phyloP scores from a whole-genome alignment of 2,797 vertebrate genomes.

The Cossypha niveicapilla region DNA sequence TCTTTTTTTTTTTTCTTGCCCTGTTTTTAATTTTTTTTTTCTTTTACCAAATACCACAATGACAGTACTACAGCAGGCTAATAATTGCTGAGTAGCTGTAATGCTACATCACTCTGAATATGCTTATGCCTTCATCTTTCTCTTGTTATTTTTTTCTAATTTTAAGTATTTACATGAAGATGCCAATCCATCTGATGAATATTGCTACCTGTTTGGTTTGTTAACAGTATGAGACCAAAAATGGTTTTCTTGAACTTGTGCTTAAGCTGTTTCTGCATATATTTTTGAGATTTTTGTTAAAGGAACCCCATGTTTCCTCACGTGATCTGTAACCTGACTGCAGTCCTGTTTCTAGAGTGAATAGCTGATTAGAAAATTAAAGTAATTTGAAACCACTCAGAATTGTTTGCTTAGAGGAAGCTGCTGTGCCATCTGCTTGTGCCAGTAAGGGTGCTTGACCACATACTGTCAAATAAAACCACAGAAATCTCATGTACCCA shows the following conservation, averaged over 20 bases:
- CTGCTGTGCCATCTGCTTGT: not conserved
- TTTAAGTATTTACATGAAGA: not conserved
- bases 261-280: not conserved
- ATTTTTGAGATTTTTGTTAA: not conserved
- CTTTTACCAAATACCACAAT: not conserved
- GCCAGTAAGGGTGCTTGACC: not conserved
- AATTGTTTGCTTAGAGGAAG: not conserved
- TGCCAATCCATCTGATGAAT: not conserved
- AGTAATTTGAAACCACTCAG: not conserved
- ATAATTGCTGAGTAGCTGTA: not conserved
- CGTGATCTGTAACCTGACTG: not conserved
- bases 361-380: not conserved
- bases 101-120: accelerated
- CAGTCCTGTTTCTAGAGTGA: not conserved
- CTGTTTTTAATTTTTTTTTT: not conserved
- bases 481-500: not conserved
- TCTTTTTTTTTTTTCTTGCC: not conserved
- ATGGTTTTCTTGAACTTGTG: not conserved
- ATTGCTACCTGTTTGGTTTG: accelerated
- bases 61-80: not conserved
- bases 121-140: not conserved
- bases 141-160: not conserved
- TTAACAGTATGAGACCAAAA: not conserved
- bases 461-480: not conserved
- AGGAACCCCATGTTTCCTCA: not conserved